Evolutionary conservation across 2,113 vertebrate species (phyloP).

Genomic region (Nesogale talazaci): DNA sequence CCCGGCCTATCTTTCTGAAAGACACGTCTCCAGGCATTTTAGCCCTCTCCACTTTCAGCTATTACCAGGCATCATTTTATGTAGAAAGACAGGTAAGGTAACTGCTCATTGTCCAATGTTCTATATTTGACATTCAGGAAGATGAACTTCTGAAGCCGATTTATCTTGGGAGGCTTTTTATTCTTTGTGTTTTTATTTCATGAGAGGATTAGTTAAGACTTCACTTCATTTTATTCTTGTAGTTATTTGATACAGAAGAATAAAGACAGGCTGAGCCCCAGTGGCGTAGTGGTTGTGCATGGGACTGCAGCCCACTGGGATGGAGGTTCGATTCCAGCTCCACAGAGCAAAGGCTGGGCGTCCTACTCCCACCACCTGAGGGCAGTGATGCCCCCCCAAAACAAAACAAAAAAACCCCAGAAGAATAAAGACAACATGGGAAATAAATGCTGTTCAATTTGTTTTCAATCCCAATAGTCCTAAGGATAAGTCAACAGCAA

Average conservation of each 20-base stretch:
- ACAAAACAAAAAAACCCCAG: too few relatives aligned
- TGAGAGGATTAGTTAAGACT: slow-evolving; percentile 35
- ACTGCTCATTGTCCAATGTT: neutral
- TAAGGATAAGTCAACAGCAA: neutral
- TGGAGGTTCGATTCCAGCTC: too few relatives aligned
- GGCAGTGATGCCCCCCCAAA: too few relatives aligned
- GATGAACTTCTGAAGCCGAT: neutral
- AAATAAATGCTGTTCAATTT: neutral
- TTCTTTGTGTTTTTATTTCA: slow-evolving; percentile 46
- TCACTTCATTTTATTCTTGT: neutral
- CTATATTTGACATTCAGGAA: neutral
- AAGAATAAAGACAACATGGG: slow-evolving; percentile 28
- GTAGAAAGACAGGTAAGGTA: neutral
- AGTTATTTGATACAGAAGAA: slow-evolving; percentile 27
- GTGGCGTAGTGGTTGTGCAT: too few relatives aligned
- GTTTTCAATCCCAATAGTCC: slow-evolving; percentile 13
- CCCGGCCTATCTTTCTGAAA: neutral
- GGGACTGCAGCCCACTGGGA: too few relatives aligned
- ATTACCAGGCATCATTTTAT: neutral
- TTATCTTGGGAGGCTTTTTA: slow-evolving; percentile 24
- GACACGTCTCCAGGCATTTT: neutral
- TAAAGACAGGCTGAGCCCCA: too few relatives aligned
- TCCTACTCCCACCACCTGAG: too few relatives aligned
- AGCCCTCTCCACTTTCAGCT: neutral
- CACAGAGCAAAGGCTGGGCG: too few relatives aligned